Evolutionary conservation across 2,888 invertebrate genomes (phyloP).

Genomic region (Steromphala cineraria): DNA sequence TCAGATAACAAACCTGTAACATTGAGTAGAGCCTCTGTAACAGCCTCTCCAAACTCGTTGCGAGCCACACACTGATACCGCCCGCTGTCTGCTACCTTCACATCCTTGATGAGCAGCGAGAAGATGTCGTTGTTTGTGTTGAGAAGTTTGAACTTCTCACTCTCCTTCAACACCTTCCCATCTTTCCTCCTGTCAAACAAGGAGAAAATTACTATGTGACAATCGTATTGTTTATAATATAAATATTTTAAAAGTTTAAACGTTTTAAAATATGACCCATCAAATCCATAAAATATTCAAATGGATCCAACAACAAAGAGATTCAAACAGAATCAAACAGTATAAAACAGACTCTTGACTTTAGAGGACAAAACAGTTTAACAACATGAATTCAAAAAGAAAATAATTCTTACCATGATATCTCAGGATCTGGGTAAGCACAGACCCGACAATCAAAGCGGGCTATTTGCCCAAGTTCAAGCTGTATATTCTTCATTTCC

Average conservation of each 20-base stretch:
- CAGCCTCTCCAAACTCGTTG: constrained; percentile 82
- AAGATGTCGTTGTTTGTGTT: constrained; percentile 72
- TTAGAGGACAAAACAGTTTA: too few relatives aligned
- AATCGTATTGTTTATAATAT: not conserved
- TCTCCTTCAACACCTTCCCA: constrained; percentile 64
- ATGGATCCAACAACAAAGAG: too few relatives aligned
- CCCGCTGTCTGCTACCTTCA: constrained; percentile 73
- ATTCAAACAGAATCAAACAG: not conserved
- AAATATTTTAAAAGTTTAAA: not conserved
- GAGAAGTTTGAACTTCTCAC: constrained; percentile 60
- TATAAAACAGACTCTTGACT: not conserved
- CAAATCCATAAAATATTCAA: too few relatives aligned
- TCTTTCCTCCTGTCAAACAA: constrained; percentile 63
- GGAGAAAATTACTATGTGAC: not conserved
- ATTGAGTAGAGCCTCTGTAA: constrained; percentile 69
- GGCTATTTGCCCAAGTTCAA: constrained; percentile 63
- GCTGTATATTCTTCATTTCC: constrained; percentile 66
- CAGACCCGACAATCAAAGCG: constrained; percentile 71
- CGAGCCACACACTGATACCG: constrained; percentile 92
- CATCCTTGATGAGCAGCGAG: constrained; percentile 73
- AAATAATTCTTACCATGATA: constrained; percentile 64
- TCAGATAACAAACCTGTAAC: constrained; percentile 64
- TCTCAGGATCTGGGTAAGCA: constrained; percentile 72
- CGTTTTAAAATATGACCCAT: too few relatives aligned
- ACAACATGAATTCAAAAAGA: too few relatives aligned